Evolutionary conservation across 64 coral and sea anemone genomes (phyloP).

Genomic region (Stichodactyla helianthus): DNA sequence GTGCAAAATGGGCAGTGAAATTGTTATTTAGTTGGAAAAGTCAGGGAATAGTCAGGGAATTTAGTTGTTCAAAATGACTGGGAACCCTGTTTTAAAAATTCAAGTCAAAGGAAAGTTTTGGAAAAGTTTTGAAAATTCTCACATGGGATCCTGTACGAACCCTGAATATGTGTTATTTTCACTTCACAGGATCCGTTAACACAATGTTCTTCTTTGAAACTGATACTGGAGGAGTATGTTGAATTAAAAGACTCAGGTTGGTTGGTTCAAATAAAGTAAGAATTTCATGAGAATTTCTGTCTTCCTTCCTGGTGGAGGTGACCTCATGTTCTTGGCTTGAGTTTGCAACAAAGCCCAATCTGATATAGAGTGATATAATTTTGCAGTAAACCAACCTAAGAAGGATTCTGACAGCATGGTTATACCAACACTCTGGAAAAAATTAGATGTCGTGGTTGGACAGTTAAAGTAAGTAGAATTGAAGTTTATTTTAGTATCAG

Average conservation of each 20-base stretch:
- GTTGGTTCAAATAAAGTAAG: neutral
- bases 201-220: constrained; percentile 16
- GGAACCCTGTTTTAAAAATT: too few relatives aligned
- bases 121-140: too few relatives aligned
- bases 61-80: too few relatives aligned
- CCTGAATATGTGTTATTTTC: constrained; percentile 1
- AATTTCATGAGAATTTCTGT: too few relatives aligned
- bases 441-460: constrained; percentile 30
- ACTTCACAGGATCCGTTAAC: neutral
- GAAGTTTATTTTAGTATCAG: neutral
- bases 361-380: neutral
- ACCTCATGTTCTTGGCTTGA: neutral
- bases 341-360: neutral
- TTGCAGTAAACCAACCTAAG: neutral
- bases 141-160: too few relatives aligned
- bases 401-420: neutral
- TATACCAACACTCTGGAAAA: constrained; percentile 37
- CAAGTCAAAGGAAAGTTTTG: too few relatives aligned
- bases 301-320: too few relatives aligned
- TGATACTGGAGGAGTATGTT: constrained; percentile 48
- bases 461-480: constrained; percentile 32
- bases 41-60: too few relatives aligned
- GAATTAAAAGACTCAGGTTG: constrained; percentile 39
- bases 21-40: too few relatives aligned
- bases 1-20: too few relatives aligned